Percentiles rank a stretch among this genome's conserved stretches.
Evolutionary conservation across 1,140 invertebrate species (phyloP).

Genomic region (Pinna nobilis): DNA sequence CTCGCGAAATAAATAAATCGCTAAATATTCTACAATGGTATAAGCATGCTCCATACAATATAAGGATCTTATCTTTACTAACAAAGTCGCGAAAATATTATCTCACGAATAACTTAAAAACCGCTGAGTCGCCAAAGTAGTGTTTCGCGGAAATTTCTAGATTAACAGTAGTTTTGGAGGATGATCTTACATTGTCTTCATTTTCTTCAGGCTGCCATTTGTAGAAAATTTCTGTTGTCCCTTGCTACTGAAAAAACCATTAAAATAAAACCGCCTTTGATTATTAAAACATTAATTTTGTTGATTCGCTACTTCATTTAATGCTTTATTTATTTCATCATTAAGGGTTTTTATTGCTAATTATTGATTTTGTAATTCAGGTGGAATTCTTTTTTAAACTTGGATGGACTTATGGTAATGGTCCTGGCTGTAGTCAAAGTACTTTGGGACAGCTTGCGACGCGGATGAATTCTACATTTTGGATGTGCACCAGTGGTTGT

Average conservation of each 20-base stretch:
- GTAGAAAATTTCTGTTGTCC: not conserved
- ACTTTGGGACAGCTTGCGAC: not conserved
- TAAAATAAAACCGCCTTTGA: not conserved
- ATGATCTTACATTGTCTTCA: not conserved
- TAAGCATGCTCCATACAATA: too few species aligned
- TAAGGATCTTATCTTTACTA: too few species aligned
- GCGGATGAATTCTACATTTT: not conserved
- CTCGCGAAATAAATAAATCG: too few species aligned
- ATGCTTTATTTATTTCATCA: not conserved
- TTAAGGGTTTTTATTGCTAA: not conserved
- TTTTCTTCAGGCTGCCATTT: not conserved
- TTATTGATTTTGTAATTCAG: not conserved
- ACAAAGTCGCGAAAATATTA: too few species aligned
- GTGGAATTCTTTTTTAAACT: constrained; percentile 3
- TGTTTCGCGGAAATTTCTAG: too few species aligned
- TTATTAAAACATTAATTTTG: not conserved
- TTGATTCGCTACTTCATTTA: not conserved
- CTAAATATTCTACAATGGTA: too few species aligned
- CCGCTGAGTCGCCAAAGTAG: too few species aligned
- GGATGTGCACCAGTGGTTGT: constrained; percentile 10
- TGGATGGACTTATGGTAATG: not conserved
- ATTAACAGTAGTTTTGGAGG: too few species aligned
- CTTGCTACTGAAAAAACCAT: not conserved
- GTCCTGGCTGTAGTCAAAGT: not conserved
- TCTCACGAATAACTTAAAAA: too few species aligned